Conservation (phyloP, 2,113 vertebrate genomes). For the Riparia riparia region DNA sequence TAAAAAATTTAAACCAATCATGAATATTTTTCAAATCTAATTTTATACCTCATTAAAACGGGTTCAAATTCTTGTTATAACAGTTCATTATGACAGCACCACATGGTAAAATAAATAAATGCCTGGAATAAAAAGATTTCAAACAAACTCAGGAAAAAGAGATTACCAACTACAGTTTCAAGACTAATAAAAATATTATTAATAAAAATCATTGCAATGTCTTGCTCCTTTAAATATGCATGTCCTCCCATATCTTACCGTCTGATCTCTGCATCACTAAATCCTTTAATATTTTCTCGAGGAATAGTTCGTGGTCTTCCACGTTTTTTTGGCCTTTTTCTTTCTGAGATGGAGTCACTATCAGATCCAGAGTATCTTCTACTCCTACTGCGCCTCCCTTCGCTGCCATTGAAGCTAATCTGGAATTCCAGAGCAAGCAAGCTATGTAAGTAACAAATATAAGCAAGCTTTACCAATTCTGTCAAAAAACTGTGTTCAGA, state of each 20-base stretch:
- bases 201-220: not conserved
- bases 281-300: constrained; percentile 97
- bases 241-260: constrained; percentile 78
- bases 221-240: not conserved
- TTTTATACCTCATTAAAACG: not conserved
- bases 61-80: not conserved
- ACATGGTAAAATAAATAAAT: not conserved
- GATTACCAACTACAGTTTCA: not conserved
- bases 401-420: constrained; percentile 91
- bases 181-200: not conserved
- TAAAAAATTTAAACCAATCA: not conserved
- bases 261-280: constrained; percentile 96
- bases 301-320: constrained; percentile 96
- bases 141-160: not conserved
- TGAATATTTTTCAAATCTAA: not conserved
- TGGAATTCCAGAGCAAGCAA: constrained; percentile 64
- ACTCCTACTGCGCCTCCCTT: constrained; percentile 88
- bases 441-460: not conserved
- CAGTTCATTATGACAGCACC: not conserved
- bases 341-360: constrained; percentile 92
- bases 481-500: not conserved
- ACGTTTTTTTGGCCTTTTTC: constrained; percentile 94
- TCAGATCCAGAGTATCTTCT: constrained; percentile 95
- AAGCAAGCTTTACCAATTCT: not conserved
- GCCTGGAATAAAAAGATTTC: not conserved